phyloP scores from a whole-genome alignment of 2,113 vertebrate species.

The Oxygymnocypris stewartii region DNA sequence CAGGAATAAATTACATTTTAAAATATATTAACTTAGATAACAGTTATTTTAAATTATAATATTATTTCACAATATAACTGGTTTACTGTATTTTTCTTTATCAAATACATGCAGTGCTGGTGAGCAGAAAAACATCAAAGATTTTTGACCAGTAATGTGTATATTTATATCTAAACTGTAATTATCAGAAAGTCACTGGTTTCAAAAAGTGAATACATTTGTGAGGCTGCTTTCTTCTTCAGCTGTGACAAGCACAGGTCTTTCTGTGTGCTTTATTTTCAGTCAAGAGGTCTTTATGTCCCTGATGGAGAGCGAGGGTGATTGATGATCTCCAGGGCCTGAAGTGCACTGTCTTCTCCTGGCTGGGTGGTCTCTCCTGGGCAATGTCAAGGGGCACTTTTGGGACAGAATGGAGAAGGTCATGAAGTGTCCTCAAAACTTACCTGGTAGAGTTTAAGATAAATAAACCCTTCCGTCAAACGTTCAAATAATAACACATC shows the following conservation, averaged over 20 bases:
- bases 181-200: background rate
- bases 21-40: background rate
- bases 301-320: slow-evolving; percentile 41
- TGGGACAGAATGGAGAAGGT: slow-evolving; percentile 46
- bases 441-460: slow-evolving; percentile 43
- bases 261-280: slow-evolving; percentile 52
- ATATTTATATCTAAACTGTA: background rate
- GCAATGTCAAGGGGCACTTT: slow-evolving; percentile 55
- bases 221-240: background rate
- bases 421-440: slow-evolving; percentile 29
- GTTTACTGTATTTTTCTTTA: background rate
- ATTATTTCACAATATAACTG: background rate
- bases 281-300: slow-evolving; percentile 44
- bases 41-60: background rate
- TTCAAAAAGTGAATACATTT: background rate
- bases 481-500: background rate
- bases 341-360: slow-evolving; percentile 56
- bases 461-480: background rate
- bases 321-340: slow-evolving; percentile 60
- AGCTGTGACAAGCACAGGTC: slow-evolving; percentile 42
- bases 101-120: background rate
- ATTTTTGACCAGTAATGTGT: background rate
- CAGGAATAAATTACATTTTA: no score
- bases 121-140: background rate
- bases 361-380: slow-evolving; percentile 60